Evolutionary conservation across 2,888 invertebrate species (phyloP).

Genomic region (Dorcus parallelipipedus): DNA sequence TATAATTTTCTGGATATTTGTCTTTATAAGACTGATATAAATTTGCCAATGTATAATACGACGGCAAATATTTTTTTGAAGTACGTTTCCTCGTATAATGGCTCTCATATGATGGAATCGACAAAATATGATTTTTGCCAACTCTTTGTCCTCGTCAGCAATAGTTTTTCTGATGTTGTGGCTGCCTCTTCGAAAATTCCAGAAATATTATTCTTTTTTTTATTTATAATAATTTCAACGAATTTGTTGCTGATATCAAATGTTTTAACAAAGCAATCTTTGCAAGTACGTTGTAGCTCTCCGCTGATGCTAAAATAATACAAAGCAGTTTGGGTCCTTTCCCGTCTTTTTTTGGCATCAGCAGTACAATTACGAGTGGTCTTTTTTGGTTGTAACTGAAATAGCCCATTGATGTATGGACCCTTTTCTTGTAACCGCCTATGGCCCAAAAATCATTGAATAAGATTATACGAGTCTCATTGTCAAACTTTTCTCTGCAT

Average conservation of each 20-base stretch:
- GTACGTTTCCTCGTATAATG: no score
- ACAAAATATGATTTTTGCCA: no score
- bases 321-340: background rate
- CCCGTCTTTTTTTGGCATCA: background rate
- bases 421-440: background rate
- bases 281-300: background rate
- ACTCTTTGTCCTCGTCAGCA: background rate
- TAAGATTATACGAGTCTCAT: background rate
- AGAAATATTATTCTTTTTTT: background rate
- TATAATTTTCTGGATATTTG: no score
- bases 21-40: no score
- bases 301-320: background rate
- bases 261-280: background rate
- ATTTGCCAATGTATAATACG: no score
- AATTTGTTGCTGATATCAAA: background rate
- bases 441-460: background rate
- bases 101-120: no score
- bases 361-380: background rate
- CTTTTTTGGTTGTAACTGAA: background rate
- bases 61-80: no score
- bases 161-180: background rate
- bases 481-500: background rate
- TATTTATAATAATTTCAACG: background rate
- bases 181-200: background rate
- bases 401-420: background rate